These are phyloP conservation scores for Hoplostethus mediterraneus DNA, from an alignment of 2,797 vertebrate genomes.

Conservation along the genomic window DNA sequence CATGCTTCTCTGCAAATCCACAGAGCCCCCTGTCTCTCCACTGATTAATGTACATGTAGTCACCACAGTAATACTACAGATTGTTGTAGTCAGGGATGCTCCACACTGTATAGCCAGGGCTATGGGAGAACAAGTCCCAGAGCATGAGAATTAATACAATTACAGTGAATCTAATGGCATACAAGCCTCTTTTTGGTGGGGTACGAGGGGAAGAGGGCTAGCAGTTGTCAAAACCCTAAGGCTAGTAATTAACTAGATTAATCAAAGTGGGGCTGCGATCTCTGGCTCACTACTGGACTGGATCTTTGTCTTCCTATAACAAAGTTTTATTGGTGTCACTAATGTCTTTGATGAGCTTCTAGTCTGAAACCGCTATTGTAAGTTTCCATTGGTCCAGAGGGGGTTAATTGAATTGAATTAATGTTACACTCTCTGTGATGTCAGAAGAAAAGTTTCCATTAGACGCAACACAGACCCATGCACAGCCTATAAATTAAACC, in stretches of 20 bases:
- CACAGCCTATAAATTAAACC: slow-evolving; percentile 32
- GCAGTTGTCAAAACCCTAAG: slow-evolving; percentile 73
- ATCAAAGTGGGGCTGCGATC: slow-evolving; percentile 81
- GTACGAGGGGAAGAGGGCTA: slow-evolving; percentile 50
- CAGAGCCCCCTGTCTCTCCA: slow-evolving; percentile 60
- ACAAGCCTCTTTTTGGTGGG: slow-evolving; percentile 56
- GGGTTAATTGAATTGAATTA: slow-evolving; percentile 79
- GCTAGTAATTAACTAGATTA: slow-evolving; percentile 86
- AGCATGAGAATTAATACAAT: slow-evolving; percentile 78
- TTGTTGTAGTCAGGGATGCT: slow-evolving; percentile 44
- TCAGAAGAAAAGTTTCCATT: slow-evolving; percentile 67
- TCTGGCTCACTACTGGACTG: slow-evolving; percentile 70
- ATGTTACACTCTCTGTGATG: slow-evolving; percentile 66
- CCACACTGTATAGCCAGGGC: slow-evolving; percentile 47
- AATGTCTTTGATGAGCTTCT: slow-evolving; percentile 81
- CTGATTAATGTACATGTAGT: slow-evolving; percentile 74
- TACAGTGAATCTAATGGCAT: slow-evolving; percentile 75
- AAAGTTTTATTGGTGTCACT: slow-evolving; percentile 75
- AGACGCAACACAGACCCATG: slow-evolving; percentile 23
- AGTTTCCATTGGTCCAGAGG: slow-evolving; percentile 71
- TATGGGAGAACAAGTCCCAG: slow-evolving; percentile 63
- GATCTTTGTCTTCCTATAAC: slow-evolving; percentile 77
- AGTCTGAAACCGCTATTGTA: slow-evolving; percentile 64
- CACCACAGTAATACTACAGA: slow-evolving; percentile 49
- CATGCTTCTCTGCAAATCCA: slow-evolving; percentile 61